Conservation (phyloP, 2,888 invertebrate genomes). For the Cheilosia vulpina region DNA sequence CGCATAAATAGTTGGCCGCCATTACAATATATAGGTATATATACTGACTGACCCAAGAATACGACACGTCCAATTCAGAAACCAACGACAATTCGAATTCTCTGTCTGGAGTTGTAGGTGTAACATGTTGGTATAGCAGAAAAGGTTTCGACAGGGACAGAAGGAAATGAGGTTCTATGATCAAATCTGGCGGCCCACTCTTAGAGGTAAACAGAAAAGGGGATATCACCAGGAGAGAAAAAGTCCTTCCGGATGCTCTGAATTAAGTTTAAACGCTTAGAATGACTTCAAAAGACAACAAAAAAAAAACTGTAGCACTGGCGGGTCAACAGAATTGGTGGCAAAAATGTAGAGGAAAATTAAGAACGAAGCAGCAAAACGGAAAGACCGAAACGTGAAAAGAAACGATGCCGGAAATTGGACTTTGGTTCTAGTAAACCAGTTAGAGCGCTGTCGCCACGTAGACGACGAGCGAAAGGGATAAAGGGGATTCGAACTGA, state of each 20-base stretch:
- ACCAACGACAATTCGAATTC: neutral
- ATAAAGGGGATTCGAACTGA: slow-evolving; percentile 23
- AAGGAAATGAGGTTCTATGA: slow-evolving; percentile 60
- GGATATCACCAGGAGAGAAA: slow-evolving; percentile 19
- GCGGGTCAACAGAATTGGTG: neutral
- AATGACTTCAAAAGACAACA: slow-evolving; percentile 53
- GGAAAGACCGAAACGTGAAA: slow-evolving; percentile 46
- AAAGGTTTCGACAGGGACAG: slow-evolving; percentile 19
- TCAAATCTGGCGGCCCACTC: slow-evolving; percentile 55
- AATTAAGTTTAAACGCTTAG: slow-evolving; percentile 67
- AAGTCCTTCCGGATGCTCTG: slow-evolving; percentile 36
- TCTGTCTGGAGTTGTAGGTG: slow-evolving; percentile 6
- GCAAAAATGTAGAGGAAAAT: slow-evolving; percentile 36
- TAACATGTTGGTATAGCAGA: slow-evolving; percentile 1
- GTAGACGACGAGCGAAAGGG: neutral
- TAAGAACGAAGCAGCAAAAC: slow-evolving; percentile 48
- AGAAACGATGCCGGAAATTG: slow-evolving; percentile 58
- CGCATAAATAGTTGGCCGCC: slow-evolving; percentile 29
- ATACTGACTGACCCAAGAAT: slow-evolving; percentile 28
- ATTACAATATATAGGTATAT: neutral
- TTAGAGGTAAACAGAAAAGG: slow-evolving; percentile 22
- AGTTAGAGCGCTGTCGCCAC: slow-evolving; percentile 11
- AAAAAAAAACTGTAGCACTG: neutral
- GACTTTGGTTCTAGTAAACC: slow-evolving; percentile 31
- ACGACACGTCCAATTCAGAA: slow-evolving; percentile 46